Evolutionary conservation across 2,113 vertebrate species (phyloP), one percentile per base, ranked within the genome.

Genomic region (Beaufortia kweichowensis): DNA sequence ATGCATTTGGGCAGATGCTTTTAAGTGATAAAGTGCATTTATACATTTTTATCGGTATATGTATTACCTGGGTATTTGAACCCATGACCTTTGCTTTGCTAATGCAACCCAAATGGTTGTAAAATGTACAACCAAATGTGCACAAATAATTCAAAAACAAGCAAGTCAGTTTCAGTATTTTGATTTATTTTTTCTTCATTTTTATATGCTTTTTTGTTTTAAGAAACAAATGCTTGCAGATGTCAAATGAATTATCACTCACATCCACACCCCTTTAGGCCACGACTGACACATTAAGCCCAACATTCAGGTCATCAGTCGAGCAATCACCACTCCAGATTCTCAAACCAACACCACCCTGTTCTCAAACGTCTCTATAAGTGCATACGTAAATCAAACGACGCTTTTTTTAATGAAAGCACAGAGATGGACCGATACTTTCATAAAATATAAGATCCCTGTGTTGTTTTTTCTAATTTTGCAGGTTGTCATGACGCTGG

Each of bases 221-320:
- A 92, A 87, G 89, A 92, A 92, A 92, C 89, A 92, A 92, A 91
- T 88, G 86, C 87, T 91, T 90, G 88, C 89, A 92, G 90, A 91
- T 91, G 87, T 91, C 87, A 86, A 87, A 88, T 89, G 91, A 92
- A 91, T 91, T 88, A 91, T 90, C 90, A 90, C 90, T 85, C 87
- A 87, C 86, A 62, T 71, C 73, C 76, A 31, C 67, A 59, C 71
- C n/a, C 57, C 60, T 66, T 50, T 29, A 48, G 39, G 63, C 31
- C 29, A 29, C 35, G 81, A 73, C 57, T 31, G 68, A 28, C 55
- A 6, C 17, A 12, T 41, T 28, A 5, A 35, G 26, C 53, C 21
- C 63, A 26, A 75, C 26, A 46, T 29, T 43, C 28, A 7, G 21
- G 28, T 21, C 67, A 26, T 28, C 43, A 74, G 84, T 80, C 84